These are phyloP conservation scores for Calameuta filiformis DNA, from an alignment of 2,888 invertebrate genomes.

Conservation along the genomic window DNA sequence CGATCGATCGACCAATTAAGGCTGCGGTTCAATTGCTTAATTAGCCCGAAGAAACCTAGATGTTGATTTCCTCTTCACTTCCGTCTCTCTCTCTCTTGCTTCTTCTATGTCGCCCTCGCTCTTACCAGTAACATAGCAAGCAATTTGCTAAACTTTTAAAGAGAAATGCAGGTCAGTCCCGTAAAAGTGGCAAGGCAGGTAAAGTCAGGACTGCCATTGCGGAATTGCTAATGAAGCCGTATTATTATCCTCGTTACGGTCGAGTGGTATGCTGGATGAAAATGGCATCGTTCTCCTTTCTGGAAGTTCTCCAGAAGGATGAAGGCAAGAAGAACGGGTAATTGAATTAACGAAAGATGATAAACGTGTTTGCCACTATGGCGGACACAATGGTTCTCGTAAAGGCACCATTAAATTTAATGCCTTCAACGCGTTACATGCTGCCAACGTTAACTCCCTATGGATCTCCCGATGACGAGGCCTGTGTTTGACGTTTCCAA, in stretches of 20 bases:
- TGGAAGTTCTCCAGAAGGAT: background rate
- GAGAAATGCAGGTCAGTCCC: background rate
- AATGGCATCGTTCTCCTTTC: background rate
- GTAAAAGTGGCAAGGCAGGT: background rate
- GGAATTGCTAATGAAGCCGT: conserved; percentile 3
- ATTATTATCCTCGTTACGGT: conserved; percentile 3
- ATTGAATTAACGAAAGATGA: conserved; percentile 11
- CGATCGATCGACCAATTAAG: background rate
- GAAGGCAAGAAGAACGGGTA: background rate
- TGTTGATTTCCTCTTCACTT: background rate
- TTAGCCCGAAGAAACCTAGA: background rate
- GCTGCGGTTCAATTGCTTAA: background rate
- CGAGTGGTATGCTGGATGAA: background rate
- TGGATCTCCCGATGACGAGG: background rate
- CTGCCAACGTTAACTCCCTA: background rate
- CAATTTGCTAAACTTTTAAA: background rate
- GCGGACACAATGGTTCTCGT: conserved; percentile 9
- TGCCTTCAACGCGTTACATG: conserved; percentile 34
- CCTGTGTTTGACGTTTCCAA: background rate
- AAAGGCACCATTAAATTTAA: conserved; percentile 39
- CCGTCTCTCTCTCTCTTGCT: conserved; percentile 18
- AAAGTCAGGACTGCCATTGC: background rate
- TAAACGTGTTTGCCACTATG: background rate
- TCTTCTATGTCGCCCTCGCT: conserved; percentile 24
- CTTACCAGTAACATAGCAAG: conserved; percentile 26